Percentiles rank a stretch among this genome's conserved stretches.
phyloP scores from a whole-genome alignment of 1,140 invertebrate species.

The Drosophila dunni region DNA sequence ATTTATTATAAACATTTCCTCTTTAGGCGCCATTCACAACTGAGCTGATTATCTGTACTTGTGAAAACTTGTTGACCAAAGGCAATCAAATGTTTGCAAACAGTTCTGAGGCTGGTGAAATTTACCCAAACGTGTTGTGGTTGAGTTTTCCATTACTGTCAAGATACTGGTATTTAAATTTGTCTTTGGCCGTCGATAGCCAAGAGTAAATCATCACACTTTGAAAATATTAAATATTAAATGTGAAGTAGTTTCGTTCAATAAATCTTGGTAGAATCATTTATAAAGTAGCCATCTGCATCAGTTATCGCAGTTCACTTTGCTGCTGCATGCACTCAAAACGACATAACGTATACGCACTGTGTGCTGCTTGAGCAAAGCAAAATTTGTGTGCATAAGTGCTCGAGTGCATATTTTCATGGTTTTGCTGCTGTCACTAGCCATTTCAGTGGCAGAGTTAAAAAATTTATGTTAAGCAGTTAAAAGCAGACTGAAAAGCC shows the following conservation, averaged over 20 bases:
- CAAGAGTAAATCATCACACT: too few relatives aligned
- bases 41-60: too few relatives aligned
- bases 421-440: slow-evolving; percentile 11
- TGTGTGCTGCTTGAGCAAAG: slow-evolving; percentile 1
- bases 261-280: not conserved
- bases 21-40: too few relatives aligned
- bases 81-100: not conserved
- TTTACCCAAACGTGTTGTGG: not conserved
- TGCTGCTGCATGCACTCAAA: not conserved
- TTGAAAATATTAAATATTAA: too few relatives aligned
- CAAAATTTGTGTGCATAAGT: not conserved
- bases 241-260: too few relatives aligned
- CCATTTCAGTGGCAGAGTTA: slow-evolving; percentile 4
- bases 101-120: not conserved
- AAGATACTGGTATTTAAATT: not conserved
- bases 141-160: not conserved
- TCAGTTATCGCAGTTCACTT: not conserved
- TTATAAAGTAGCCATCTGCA: not conserved
- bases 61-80: not conserved
- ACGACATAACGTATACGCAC: slow-evolving; percentile 52
- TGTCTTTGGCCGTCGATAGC: not conserved
- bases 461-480: slow-evolving; percentile 18
- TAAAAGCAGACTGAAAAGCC: slow-evolving; percentile 6
- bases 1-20: too few relatives aligned
- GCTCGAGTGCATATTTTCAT: slow-evolving; percentile 22